Base-by-base conservation (phyloP, 2,888 invertebrate genomes). In the Ferrisia virgata region DNA sequence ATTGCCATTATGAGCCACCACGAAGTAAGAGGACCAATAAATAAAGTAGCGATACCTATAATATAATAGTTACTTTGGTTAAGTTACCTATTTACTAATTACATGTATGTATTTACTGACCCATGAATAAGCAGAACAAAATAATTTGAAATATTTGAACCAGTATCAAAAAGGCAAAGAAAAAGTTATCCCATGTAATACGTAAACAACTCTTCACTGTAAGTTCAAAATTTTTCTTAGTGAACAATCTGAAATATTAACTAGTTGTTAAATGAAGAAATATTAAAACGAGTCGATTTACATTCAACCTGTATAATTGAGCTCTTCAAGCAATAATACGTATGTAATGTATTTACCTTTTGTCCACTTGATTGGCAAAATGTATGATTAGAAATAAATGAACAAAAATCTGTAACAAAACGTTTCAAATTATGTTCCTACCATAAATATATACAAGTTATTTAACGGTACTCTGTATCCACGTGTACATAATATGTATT, bases 21-120 rank as follows among this genome's bases (percentile, higher is more conserved):
- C 0, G 94, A 94, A 86, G 95, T 90, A 79, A 96, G 89, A 0
- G 95, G 95, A 79, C 95, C 94, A 85, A 95, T 89, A 82, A 95
- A 86, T 85, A 94, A 92, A 0, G 95, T 94, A 88, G 94, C 88
- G 0, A 92, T 84, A 53, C 85, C 85, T 83, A 22, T 11, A 53
- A 81, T 15, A 4, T 18, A 78, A 31, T 9, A 9, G 4, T 53
- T 53, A 53, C 5, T 39, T n/a, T n/a, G n/a, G 11, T 53, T 53
- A 53, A 53, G 18, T 4, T 53, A 11, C 53, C 9, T n/a, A n/a
- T 53, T 53, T n/a, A 9, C 13, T 11, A n/a, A 5, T 4, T 8
- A 13, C 1, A 69, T 2, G 33, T 22, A 25, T 28, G 0, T 58
- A 6, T 31, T 9, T 31, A 72, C 31, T 0, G 33, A 72, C 58